Evolutionary conservation across 2,113 vertebrate species (phyloP), one percentile per base, ranked within the genome.

Genomic region (Crotalus viridis): DNA sequence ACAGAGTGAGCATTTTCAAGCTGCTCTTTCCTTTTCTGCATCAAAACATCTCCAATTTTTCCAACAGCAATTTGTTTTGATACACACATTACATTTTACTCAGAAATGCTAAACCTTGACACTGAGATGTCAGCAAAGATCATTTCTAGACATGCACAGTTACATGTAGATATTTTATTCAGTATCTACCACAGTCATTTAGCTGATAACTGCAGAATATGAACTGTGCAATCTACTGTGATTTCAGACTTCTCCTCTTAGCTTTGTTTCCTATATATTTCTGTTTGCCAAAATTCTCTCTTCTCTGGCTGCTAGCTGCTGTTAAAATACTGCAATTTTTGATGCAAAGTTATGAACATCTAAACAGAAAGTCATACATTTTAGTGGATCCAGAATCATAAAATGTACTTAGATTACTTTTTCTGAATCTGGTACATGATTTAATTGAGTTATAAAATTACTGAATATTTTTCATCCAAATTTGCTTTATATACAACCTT

Each of bases 1-100:
- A 33, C 91, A 64, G 87, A 94, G 93, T 39, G 91, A 89, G 0
- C 91, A 43, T 95, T 96, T 95, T 93, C 91, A 93, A 92, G 89
- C 91, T 59, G 10, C 90, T 94, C 56, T 94, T 90, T 89, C 64
- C 48, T 93, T 94, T 93, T 95, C 94, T 95, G 91, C 93, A 92
- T 89, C 22, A 92, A 93, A 94, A 91, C 88, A 46, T 81, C 64
- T 93, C 91, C 57, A 17, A 88, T 93, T 93, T 91, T 85, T 43
- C 95, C 86, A 90, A 64, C 88, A 94, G 3, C 39, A 92, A 2
- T 61, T 85, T 89, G 22, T 61, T 69, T 91, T 9, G 39, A 4
- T 89, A 54, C 64, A 55, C 4, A 74, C n/a, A 64, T 39, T 43
- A 1, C 61, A 93, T 92, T 92, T 7, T 85, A 22, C 22, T 91